Evolutionary conservation across 2,797 vertebrate species (phyloP).

Genomic region (Myotis planiceps): DNA sequence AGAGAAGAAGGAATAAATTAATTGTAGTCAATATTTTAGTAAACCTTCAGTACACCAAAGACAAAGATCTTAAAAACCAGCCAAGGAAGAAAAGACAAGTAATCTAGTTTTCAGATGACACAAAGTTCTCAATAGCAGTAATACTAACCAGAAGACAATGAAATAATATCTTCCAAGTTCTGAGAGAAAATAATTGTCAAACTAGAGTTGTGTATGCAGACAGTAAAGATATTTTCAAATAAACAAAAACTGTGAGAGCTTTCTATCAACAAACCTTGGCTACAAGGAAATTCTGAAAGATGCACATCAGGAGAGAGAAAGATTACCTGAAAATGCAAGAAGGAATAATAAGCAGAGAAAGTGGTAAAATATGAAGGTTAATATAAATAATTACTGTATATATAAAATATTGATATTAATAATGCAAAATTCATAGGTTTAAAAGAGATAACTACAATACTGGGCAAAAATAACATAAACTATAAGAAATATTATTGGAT

Average conservation of each 20-base stretch:
- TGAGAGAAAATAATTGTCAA: neutral
- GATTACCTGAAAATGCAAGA: neutral
- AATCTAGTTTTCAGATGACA: neutral
- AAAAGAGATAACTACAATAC: neutral
- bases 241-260: neutral
- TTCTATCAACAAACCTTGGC: neutral
- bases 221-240: slow-evolving; percentile 1
- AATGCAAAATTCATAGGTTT: neutral
- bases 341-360: neutral
- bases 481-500: neutral
- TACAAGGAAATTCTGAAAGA: neutral
- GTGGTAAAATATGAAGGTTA: neutral
- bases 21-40: neutral
- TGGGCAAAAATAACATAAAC: neutral
- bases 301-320: neutral
- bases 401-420: neutral
- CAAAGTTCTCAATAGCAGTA: neutral
- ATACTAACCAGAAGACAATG: neutral
- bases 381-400: neutral
- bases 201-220: neutral
- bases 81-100: neutral
- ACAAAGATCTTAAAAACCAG: neutral
- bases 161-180: neutral
- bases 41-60: neutral
- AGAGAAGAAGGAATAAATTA: neutral